phyloP scores from a whole-genome alignment of 2,888 invertebrate genomes.

The Tineola bisselliella region DNA sequence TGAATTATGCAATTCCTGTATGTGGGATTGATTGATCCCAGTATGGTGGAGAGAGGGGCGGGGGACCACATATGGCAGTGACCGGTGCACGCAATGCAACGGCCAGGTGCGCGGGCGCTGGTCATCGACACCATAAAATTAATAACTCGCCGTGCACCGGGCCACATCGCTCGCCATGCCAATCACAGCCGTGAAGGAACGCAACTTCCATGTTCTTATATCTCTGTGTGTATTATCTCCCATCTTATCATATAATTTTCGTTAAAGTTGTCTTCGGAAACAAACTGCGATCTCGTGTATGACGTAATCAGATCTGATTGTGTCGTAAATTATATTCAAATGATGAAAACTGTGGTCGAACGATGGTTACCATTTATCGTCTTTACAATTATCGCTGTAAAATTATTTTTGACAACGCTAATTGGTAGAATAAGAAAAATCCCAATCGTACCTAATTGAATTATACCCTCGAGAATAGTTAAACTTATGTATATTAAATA shows the following conservation, averaged over 20 bases:
- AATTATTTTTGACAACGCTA: not conserved
- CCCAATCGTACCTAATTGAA: not conserved
- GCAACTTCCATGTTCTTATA: not conserved
- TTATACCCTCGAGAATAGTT: not conserved
- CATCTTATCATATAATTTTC: not conserved
- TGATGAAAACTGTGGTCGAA: not conserved
- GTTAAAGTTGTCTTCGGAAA: not conserved
- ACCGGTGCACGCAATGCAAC: slow-evolving; percentile 36
- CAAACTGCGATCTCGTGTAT: not conserved
- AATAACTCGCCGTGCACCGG: slow-evolving; percentile 52
- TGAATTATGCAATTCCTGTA: slow-evolving; percentile 1
- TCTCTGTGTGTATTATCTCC: not conserved
- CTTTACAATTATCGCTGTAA: not conserved
- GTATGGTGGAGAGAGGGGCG: slow-evolving; percentile 23
- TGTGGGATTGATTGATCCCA: slow-evolving; percentile 4
- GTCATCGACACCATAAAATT: slow-evolving; percentile 69
- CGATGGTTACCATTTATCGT: not conserved
- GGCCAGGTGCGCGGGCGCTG: slow-evolving; percentile 48
- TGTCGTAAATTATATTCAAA: slow-evolving; percentile 5
- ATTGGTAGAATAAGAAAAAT: not conserved
- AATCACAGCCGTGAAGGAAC: slow-evolving; percentile 5
- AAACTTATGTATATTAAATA: not conserved
- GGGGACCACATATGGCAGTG: slow-evolving; percentile 38
- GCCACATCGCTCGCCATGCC: slow-evolving; percentile 23
- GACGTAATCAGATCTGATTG: not conserved